Percentiles rank a stretch among this genome's conserved stretches.
phyloP scores from a whole-genome alignment of 2,113 vertebrate genomes.

The Orientallactaga bullata region DNA sequence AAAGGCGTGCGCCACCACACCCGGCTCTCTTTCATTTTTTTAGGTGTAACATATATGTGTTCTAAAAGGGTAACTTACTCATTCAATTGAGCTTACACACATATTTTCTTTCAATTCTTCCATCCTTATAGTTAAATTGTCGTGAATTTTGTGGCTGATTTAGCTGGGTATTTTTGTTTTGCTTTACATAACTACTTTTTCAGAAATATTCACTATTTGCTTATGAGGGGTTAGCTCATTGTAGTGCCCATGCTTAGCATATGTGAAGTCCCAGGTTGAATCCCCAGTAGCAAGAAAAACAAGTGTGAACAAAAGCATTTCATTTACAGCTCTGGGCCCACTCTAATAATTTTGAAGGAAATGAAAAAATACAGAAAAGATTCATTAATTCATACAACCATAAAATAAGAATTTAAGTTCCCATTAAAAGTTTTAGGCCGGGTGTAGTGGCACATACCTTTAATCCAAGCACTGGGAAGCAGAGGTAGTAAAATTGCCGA shows the following conservation, averaged over 20 bases:
- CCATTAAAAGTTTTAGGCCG: not conserved
- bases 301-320: not conserved
- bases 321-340: not conserved
- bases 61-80: constrained; percentile 18
- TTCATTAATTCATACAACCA: not conserved
- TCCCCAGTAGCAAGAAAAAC: not conserved
- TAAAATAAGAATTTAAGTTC: constrained; percentile 28
- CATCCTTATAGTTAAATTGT: not conserved
- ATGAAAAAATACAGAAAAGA: not conserved
- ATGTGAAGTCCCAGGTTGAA: not conserved
- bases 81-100: constrained; percentile 29
- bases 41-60: not conserved
- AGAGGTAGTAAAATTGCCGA: too few species aligned
- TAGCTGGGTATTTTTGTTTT: not conserved
- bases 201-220: not conserved
- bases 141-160: not conserved
- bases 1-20: too few species aligned
- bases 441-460: not conserved
- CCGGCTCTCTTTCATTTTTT: constrained; percentile 49
- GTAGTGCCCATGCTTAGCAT: not conserved
- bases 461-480: too few species aligned
- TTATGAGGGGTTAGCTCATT: not conserved
- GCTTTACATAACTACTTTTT: not conserved
- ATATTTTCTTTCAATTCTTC: constrained; percentile 31
- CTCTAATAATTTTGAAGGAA: not conserved